Percentiles rank a stretch among this genome's conserved stretches.
Evolutionary conservation across 1,140 invertebrate genomes (phyloP).

Genomic region (Drosophila punjabiensis): DNA sequence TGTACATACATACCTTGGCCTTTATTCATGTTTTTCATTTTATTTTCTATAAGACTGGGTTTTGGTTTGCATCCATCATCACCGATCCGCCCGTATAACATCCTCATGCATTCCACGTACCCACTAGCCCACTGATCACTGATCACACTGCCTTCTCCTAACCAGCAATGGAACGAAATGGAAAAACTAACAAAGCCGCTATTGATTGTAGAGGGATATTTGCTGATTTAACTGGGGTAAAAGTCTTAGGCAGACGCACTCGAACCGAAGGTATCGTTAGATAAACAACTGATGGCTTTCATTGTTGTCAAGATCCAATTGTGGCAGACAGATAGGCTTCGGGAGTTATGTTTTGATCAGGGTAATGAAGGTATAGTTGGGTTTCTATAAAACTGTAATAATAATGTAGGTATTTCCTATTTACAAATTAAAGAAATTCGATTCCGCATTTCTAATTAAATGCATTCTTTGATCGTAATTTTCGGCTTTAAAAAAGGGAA

Average conservation of each 20-base stretch:
- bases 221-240: slow-evolving; percentile 42
- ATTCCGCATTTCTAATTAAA: neutral
- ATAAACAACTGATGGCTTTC: slow-evolving; percentile 39
- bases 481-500: neutral
- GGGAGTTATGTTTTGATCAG: neutral
- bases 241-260: slow-evolving; percentile 30
- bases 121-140: slow-evolving; percentile 37
- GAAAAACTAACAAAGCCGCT: slow-evolving; percentile 18
- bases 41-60: slow-evolving; percentile 16
- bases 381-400: too few species aligned
- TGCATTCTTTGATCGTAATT: neutral
- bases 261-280: slow-evolving; percentile 25
- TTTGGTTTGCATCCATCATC: slow-evolving; percentile 24
- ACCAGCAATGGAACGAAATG: slow-evolving; percentile 51
- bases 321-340: slow-evolving; percentile 26
- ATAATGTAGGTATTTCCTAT: neutral
- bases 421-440: neutral
- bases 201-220: slow-evolving; percentile 44
- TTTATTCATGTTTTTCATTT: slow-evolving; percentile 27
- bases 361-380: too few species aligned
- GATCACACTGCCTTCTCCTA: slow-evolving; percentile 10
- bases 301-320: slow-evolving; percentile 24
- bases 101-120: slow-evolving; percentile 21
- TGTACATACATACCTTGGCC: slow-evolving; percentile 30
- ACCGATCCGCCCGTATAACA: slow-evolving; percentile 1